A percentile compares a stretch with the other conserved stretches of the same genome.
phyloP scores from a whole-genome alignment of 2,888 invertebrate genomes.

The Ophraella communa region DNA sequence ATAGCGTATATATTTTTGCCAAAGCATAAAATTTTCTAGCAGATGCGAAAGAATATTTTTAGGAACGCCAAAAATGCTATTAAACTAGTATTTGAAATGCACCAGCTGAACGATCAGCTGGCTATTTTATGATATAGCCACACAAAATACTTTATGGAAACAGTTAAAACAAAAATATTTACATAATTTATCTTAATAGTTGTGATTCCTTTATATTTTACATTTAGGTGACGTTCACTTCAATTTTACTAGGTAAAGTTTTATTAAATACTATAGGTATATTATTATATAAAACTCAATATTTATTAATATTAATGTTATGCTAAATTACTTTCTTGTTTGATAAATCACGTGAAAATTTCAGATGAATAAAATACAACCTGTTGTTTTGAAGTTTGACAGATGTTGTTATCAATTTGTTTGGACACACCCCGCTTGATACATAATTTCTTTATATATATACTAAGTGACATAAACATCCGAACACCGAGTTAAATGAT shows the following conservation, averaged over 20 bases:
- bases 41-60: conserved; percentile 30
- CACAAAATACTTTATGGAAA: conserved; percentile 4
- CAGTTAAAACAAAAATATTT: conserved; percentile 10
- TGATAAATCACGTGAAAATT: not conserved
- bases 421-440: conserved; percentile 12
- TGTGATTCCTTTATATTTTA: conserved; percentile 1
- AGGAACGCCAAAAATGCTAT: conserved; percentile 25
- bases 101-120: conserved; percentile 13
- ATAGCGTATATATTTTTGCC: conserved; percentile 24
- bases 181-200: conserved; percentile 8
- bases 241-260: not conserved
- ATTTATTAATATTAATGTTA: not conserved
- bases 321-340: not conserved
- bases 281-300: not conserved
- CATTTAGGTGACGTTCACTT: not conserved
- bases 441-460: not conserved
- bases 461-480: no score
- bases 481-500: no score
- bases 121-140: conserved; percentile 17
- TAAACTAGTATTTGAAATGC: conserved; percentile 17
- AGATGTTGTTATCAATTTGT: not conserved
- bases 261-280: no score
- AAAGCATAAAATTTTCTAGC: conserved; percentile 26
- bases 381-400: conserved; percentile 11
- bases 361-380: conserved; percentile 13